Evolutionary conservation across 2,797 vertebrate species (phyloP), one percentile per base, ranked within the genome.

Genomic region (Sebastes hopkinsi): DNA sequence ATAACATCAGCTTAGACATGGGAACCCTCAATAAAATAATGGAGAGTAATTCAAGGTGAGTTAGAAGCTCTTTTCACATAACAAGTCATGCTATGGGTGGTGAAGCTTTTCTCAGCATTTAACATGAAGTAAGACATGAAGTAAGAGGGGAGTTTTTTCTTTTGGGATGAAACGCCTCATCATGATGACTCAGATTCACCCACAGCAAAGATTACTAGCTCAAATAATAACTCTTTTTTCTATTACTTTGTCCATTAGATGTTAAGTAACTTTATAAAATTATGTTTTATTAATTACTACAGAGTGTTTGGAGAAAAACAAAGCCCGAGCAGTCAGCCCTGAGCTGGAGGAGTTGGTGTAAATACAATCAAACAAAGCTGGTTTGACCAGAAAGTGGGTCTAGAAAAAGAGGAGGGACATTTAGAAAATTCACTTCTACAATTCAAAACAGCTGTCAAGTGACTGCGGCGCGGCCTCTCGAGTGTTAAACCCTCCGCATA

Each of bases 361-460:
- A 87, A 88, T 60, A 85, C 81, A 89, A 82, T 75, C 84, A 87
- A 87, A 85, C 83, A 66, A 72, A 81, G 88, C 85, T 68, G 80
- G 56, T 50, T 67, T 38, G 77, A 88, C 80, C 87, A 84, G 73
- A 90, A 77, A 86, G 82, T 27, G 72, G 71, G 70, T 79, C 60
- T n/a, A 25, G 10, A 65, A 58, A 75, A 77, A 67, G 18, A 75
- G 65, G 80, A 80, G 82, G 90, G 79, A 79, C 73, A 60, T 80
- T 84, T 80, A 62, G 61, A 89, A 81, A 89, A 90, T 69, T 69
- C 64, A 79, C 79, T 85, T 58, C 72, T 80, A 36, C 81, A 82
- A 86, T 84, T 87, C 76, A 78, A 89, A 92, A 64, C 92, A 88
- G 77, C 86, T 89, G 89, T 88, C 73, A 77, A 71, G 88, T 23